phyloP scores from a whole-genome alignment of 2,888 invertebrate genomes.

The Lapara coniferarum region DNA sequence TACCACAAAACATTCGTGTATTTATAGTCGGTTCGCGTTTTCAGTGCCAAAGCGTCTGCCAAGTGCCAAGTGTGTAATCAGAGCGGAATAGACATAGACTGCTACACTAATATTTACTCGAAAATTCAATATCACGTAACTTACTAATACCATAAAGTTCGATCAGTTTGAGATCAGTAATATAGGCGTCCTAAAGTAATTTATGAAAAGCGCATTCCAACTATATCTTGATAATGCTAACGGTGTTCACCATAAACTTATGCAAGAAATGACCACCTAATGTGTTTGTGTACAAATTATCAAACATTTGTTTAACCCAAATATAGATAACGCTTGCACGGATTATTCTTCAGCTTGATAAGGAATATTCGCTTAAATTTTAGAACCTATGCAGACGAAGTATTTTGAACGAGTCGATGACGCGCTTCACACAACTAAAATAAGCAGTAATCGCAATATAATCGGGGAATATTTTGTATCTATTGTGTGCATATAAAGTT shows the following conservation, averaged over 20 bases:
- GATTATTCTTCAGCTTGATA: slow-evolving; percentile 12
- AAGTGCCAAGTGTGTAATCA: slow-evolving; percentile 45
- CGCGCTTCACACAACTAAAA: no score
- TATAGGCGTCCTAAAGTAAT: background rate
- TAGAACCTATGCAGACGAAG: no score
- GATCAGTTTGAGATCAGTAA: background rate
- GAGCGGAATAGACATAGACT: slow-evolving; percentile 16
- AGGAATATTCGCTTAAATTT: background rate
- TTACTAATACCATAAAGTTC: background rate
- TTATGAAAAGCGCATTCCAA: no score
- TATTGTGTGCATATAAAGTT: no score
- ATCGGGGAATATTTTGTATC: no score
- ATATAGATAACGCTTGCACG: slow-evolving; percentile 22
- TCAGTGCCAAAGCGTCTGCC: slow-evolving; percentile 53
- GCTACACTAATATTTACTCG: background rate
- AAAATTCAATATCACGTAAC: background rate
- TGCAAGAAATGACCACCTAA: slow-evolving; percentile 18
- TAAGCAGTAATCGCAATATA: no score
- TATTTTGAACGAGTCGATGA: no score
- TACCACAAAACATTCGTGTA: slow-evolving; percentile 29
- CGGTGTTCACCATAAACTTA: slow-evolving; percentile 14
- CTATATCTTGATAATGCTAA: slow-evolving; percentile 7
- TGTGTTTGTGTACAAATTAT: slow-evolving; percentile 17
- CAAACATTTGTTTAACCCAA: slow-evolving; percentile 32
- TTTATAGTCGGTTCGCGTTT: slow-evolving; percentile 43